These are phyloP conservation scores for Corythoichthys haematopterus DNA, from an alignment of 2,113 vertebrate genomes.

Conservation along the genomic window DNA sequence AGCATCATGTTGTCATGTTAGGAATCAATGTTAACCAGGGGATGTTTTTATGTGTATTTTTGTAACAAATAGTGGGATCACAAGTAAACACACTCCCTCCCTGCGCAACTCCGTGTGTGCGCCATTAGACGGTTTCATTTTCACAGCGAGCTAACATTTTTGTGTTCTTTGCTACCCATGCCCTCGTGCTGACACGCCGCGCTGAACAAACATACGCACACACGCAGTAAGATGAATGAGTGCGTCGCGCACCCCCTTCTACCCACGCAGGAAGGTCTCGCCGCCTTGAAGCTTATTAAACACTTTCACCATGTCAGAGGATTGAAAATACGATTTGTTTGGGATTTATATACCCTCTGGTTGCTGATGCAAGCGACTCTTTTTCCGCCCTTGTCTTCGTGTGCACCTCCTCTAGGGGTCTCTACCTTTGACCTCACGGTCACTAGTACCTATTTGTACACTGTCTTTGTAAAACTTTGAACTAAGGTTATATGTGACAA, in stretches of 20 bases:
- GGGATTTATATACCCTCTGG: not conserved
- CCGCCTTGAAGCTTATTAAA: slow-evolving; percentile 27
- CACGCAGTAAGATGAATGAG: slow-evolving; percentile 41
- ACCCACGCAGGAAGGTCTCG: slow-evolving; percentile 34
- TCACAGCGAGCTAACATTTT: slow-evolving; percentile 45
- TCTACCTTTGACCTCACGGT: not conserved
- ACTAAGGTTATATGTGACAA: not conserved
- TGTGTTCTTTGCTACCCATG: slow-evolving; percentile 43
- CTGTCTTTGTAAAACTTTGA: not conserved
- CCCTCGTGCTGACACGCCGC: slow-evolving; percentile 27
- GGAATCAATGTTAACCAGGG: slow-evolving; percentile 24
- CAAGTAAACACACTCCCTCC: slow-evolving; percentile 27
- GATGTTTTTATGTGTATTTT: slow-evolving; percentile 31
- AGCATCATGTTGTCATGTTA: slow-evolving; percentile 28
- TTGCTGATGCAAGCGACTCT: not conserved
- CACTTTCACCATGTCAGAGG: slow-evolving; percentile 7
- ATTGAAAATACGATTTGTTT: slow-evolving; percentile 8
- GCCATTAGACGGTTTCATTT: slow-evolving; percentile 63
- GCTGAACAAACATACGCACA: slow-evolving; percentile 25
- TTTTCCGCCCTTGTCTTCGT: not conserved
- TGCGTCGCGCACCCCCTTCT: slow-evolving; percentile 28
- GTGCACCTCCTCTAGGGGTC: not conserved
- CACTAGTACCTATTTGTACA: not conserved
- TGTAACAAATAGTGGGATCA: slow-evolving; percentile 28
- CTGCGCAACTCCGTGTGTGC: slow-evolving; percentile 22